Conservation (phyloP, 1,140 invertebrate species). For the Meteorus sp. region DNA sequence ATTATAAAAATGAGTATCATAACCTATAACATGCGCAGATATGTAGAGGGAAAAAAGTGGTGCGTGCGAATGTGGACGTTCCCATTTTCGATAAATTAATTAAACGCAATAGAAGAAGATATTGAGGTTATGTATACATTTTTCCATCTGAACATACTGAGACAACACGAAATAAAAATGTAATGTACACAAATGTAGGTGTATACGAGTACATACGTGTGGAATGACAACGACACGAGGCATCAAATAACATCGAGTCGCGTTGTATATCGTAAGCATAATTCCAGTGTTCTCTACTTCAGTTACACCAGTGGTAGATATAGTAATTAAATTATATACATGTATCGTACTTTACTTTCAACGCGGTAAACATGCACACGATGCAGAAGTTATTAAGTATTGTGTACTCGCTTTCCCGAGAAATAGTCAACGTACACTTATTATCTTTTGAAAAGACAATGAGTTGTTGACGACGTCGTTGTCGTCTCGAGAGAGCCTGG, state of each 20-base stretch:
- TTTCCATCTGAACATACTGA: neutral
- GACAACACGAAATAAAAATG: neutral
- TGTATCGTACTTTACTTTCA: conserved; percentile 11
- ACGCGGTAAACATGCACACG: neutral
- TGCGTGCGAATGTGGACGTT: conserved; percentile 14
- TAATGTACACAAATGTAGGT: too few species aligned
- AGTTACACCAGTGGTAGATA: too few species aligned
- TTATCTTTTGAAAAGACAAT: conserved; percentile 13
- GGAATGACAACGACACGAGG: conserved; percentile 1
- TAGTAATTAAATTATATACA: conserved; percentile 7
- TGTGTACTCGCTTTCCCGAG: conserved; percentile 21
- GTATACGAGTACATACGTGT: too few species aligned
- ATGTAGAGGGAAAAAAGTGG: conserved; percentile 11
- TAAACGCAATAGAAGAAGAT: conserved; percentile 4
- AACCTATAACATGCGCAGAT: too few species aligned
- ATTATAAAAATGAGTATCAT: conserved; percentile 6
- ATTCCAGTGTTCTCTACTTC: conserved; percentile 1
- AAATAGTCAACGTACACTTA: neutral
- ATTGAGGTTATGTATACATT: neutral
- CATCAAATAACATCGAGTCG: neutral
- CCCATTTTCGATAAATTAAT: conserved; percentile 8
- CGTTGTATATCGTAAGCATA: neutral
- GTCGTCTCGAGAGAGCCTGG: conserved; percentile 21
- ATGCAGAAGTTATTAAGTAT: neutral
- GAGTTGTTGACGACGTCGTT: conserved; percentile 2